Percentiles rank a stretch among this genome's conserved stretches.
phyloP scores from a whole-genome alignment of 2,113 vertebrate genomes.

The Oncorhynchus mykiss region DNA sequence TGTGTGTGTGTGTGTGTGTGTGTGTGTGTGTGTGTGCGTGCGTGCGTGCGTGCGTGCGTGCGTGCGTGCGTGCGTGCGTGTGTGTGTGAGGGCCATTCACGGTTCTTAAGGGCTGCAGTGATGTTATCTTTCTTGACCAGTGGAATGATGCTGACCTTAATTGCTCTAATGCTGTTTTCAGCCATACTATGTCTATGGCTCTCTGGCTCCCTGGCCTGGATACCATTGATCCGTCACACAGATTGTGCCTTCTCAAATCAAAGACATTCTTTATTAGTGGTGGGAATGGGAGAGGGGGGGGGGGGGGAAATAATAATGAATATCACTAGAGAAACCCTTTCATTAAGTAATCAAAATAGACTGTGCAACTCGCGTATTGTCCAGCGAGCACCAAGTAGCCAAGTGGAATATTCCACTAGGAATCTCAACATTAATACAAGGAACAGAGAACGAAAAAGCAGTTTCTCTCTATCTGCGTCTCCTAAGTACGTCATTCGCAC shows the following conservation, averaged over 20 bases:
- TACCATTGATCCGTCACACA: slow-evolving; percentile 31
- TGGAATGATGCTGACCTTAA: slow-evolving; percentile 67
- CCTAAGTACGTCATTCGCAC: slow-evolving; percentile 81
- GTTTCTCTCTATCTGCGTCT: slow-evolving; percentile 26
- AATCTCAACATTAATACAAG: neutral
- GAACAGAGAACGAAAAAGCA: neutral
- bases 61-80: slow-evolving; percentile 23
- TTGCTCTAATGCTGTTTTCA: slow-evolving; percentile 65
- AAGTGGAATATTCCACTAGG: neutral
- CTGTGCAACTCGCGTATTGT: neutral
- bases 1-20: slow-evolving; percentile 4
- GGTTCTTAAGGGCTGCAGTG: slow-evolving; percentile 25
- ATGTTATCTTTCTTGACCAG: slow-evolving; percentile 68
- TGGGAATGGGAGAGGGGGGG: slow-evolving; percentile 3
- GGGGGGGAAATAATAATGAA: neutral
- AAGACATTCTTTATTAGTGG: slow-evolving; percentile 8
- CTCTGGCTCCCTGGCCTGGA: slow-evolving; percentile 35
- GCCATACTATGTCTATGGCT: slow-evolving; percentile 29
- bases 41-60: slow-evolving; percentile 12
- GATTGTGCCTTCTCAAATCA: slow-evolving; percentile 27
- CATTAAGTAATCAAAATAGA: slow-evolving; percentile 39
- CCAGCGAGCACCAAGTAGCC: slow-evolving; percentile 7
- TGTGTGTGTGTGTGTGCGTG: slow-evolving; percentile 31
- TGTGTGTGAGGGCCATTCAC: slow-evolving; percentile 16
- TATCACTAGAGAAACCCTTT: slow-evolving; percentile 30